Base-by-base conservation (phyloP, 2,888 invertebrate genomes). In the Aspidapion aeneum region DNA sequence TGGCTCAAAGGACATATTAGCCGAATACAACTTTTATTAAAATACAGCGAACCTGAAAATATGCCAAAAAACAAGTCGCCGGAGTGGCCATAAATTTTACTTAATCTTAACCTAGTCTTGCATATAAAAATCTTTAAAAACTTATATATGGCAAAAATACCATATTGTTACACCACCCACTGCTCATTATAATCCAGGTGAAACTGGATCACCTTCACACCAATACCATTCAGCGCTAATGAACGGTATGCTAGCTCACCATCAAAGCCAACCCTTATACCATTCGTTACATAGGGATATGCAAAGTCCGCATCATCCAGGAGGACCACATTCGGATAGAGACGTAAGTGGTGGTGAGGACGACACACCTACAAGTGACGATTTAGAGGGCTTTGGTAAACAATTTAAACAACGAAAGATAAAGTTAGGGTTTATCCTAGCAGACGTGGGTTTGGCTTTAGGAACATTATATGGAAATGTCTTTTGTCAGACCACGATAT, bases 401-500 rank as follows among this genome's bases (percentile, higher is more conserved):
- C 97, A 97, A 82, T 99, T 99, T 84, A 99, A 99, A 83, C 99
- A 99, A 83, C 87, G 98, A 70, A 88, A 99, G 73, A 99, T 99
- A 82, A 99, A 99, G 82, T 85, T 99, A 68, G 99, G 99, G 72
- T 98, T 97, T 83, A 98, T 98, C 70, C 98, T 98, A 82, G 98
- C 98, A 51, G 98, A 99, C 82, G 99, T 99, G 51, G 98, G 99
- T 63, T 86, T 98, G 69, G 98, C 99, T 67, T 87, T 99, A 72
- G 99, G 99, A 71, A 98, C 98, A 20, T 88, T 99, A 50, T 99
- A 99, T 83, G 99, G 99, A 70, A 99, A 98, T 81, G 99, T 99
- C 67, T 99, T 99, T 86, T 97, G 97, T 68, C 99, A 99, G 85
- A 99, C 99, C 73, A 99, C 99, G 74, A 99, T 99, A 82, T 99